Percentiles rank a stretch among this genome's conserved stretches.
These are phyloP conservation scores for Indicator maculatus DNA, from an alignment of 2,113 vertebrate species.

Conservation along the genomic window DNA sequence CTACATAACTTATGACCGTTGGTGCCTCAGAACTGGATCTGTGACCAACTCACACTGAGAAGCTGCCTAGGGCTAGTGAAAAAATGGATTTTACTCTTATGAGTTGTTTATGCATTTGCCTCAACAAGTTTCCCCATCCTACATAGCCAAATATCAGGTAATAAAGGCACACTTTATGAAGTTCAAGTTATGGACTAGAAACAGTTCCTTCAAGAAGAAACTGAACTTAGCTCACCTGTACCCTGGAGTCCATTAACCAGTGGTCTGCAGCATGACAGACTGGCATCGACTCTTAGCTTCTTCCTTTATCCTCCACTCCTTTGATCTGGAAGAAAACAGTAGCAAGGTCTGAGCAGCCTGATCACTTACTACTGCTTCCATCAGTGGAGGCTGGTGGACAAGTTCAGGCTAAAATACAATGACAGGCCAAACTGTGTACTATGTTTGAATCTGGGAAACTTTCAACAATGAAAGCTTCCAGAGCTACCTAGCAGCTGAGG, in stretches of 20 bases:
- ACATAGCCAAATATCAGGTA: neutral
- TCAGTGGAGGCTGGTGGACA: neutral
- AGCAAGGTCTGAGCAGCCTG: neutral
- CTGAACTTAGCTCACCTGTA: neutral
- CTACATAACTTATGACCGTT: neutral
- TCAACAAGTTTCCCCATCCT: neutral
- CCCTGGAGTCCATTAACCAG: neutral
- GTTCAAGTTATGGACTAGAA: neutral
- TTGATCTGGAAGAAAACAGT: neutral
- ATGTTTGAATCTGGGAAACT: neutral
- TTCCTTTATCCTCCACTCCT: neutral
- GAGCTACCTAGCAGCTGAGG: neutral
- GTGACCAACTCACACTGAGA: neutral
- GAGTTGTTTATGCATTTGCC: neutral
- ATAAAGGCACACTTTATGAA: neutral
- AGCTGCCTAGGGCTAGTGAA: neutral
- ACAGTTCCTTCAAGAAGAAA: neutral
- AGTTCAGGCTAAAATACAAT: neutral
- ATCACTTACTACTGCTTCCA: neutral
- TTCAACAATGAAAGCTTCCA: neutral
- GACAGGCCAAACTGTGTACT: neutral
- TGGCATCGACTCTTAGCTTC: neutral
- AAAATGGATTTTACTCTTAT: neutral
- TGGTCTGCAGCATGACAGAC: neutral
- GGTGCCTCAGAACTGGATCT: neutral